phyloP scores from a whole-genome alignment of 2,888 invertebrate genomes.

The Pseudanteris insignis region DNA sequence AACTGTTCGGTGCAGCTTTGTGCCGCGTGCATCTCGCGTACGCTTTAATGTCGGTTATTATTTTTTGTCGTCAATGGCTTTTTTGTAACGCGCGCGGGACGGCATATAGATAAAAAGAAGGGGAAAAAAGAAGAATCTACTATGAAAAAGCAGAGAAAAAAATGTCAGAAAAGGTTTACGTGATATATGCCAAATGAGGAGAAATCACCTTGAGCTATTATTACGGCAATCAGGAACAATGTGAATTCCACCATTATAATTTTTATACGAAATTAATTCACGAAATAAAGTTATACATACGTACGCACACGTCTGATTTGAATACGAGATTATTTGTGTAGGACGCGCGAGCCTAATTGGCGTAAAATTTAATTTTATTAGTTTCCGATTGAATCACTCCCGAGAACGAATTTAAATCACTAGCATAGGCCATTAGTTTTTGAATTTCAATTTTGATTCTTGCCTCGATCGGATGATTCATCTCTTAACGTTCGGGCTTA shows the following conservation, averaged over 20 bases:
- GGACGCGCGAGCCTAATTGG: slow-evolving; percentile 21
- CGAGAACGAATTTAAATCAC: slow-evolving; percentile 13
- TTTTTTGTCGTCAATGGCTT: too few species aligned
- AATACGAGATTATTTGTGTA: slow-evolving; percentile 20
- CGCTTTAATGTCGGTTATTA: too few species aligned
- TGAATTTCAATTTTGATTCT: slow-evolving; percentile 13
- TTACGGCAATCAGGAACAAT: slow-evolving; percentile 21
- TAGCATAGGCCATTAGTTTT: slow-evolving; percentile 13
- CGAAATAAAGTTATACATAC: slow-evolving; percentile 7
- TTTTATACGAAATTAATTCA: slow-evolving; percentile 38
- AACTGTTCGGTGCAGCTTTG: too few species aligned
- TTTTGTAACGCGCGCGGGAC: too few species aligned
- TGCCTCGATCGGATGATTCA: too few species aligned
- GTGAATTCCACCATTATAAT: slow-evolving; percentile 28
- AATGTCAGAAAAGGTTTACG: too few species aligned
- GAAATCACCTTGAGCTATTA: slow-evolving; percentile 27
- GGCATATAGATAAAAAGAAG: too few species aligned
- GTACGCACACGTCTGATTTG: slow-evolving; percentile 6
- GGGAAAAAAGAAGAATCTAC: too few species aligned
- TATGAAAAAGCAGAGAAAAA: too few species aligned
- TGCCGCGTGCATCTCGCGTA: too few species aligned
- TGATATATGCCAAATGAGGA: slow-evolving; percentile 6
- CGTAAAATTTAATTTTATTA: slow-evolving; percentile 28
- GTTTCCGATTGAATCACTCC: slow-evolving; percentile 23
- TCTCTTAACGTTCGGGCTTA: too few species aligned